Base-by-base conservation (phyloP, 2,113 vertebrate genomes). In the Hucho hucho region DNA sequence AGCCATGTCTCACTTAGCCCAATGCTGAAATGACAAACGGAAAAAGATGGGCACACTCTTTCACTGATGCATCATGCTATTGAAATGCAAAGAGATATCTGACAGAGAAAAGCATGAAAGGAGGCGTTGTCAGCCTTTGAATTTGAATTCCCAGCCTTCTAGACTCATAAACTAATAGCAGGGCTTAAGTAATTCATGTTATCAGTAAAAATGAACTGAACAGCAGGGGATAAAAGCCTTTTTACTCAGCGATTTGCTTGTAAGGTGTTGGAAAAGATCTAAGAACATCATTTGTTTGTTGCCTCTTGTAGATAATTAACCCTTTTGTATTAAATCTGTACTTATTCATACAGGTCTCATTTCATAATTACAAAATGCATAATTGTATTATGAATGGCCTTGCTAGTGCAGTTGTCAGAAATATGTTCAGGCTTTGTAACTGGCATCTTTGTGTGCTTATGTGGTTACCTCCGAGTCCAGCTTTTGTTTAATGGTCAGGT, bases 101-200 rank as follows among this genome's bases (percentile, higher is more conserved):
- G 58, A 73, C 64, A 20, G 37, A 72, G 73, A 49, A 25, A 73
- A 68, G 67, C 70, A 63, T 84, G 72, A 81, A 83, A 83, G 77
- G 75, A 72, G 12, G 14, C 53, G 47, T 73, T 64, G 59, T 79
- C 70, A 73, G 83, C 77, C 69, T 74, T 37, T 67, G 69, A 81
- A 81, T 81, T 79, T 79, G 72, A 84, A 84, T 81, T 79, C 75
- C 74, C 75, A 70, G 72, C 64, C 74, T 79, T 76, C 81, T 73
- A 28, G 68, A 71, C 71, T 81, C 72, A 76, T 72, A 76, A 65
- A 65, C 14, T 28, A 73, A 64, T 64, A 76, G 66, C 68, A 61
- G 74, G 43, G 49, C 49, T 53, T 53, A 53, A 53, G 49, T 53
- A 53, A 53, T 53, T 53, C 49, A 18, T 14, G 16, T 18, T 53